These are phyloP conservation scores for Glossosoma conforme DNA, from an alignment of 1,140 invertebrate genomes.

Conservation along the genomic window DNA sequence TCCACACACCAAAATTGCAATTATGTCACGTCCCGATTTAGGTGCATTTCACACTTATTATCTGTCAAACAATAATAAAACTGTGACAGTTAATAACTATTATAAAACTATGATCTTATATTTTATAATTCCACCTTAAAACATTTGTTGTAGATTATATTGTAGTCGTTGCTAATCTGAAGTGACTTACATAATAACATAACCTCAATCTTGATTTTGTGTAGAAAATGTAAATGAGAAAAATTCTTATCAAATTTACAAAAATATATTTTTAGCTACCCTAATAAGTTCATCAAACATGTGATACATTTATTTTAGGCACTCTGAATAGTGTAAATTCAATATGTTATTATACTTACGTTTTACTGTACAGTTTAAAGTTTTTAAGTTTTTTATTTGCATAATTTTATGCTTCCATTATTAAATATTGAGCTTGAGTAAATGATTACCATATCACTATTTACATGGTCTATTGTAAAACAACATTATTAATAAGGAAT, in stretches of 20 bases:
- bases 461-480: too few relatives aligned
- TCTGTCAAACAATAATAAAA: slow-evolving; percentile 19
- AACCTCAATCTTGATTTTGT: slow-evolving; percentile 2
- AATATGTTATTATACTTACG: neutral
- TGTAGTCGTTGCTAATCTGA: neutral
- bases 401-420: too few relatives aligned
- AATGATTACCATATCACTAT: too few relatives aligned
- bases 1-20: slow-evolving; percentile 2
- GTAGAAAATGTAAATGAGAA: neutral
- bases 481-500: too few relatives aligned
- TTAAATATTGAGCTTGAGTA: too few relatives aligned
- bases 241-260: neutral
- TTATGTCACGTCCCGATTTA: slow-evolving; percentile 17
- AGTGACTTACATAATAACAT: slow-evolving; percentile 22
- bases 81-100: neutral
- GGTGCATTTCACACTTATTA: slow-evolving; percentile 1
- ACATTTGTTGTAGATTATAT: neutral
- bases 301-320: neutral
- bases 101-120: neutral
- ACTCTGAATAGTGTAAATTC: neutral
- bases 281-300: neutral
- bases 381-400: neutral
- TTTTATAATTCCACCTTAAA: neutral
- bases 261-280: neutral
- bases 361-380: neutral